These are phyloP conservation scores for Pteropus rufus DNA, from an alignment of 2,797 vertebrate genomes.

Conservation along the genomic window DNA sequence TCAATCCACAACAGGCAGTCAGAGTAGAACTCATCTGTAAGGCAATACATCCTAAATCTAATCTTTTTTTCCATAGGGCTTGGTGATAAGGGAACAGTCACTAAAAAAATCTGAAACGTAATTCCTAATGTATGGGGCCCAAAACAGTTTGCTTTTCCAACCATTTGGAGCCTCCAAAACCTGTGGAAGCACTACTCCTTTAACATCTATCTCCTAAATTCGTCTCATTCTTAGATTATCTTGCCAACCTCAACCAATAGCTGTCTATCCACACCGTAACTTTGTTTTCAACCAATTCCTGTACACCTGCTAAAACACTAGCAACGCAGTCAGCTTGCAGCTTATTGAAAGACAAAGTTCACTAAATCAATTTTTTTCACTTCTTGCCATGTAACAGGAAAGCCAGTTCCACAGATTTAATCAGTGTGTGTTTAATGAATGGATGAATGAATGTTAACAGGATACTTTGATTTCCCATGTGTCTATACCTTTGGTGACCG, in stretches of 20 bases:
- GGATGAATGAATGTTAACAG: neutral
- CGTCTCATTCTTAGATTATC: neutral
- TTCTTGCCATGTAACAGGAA: neutral
- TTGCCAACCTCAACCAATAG: neutral
- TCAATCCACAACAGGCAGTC: neutral
- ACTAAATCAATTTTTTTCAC: neutral
- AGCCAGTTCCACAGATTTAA: neutral
- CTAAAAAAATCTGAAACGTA: neutral
- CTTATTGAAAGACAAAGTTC: neutral
- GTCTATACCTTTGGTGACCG: neutral
- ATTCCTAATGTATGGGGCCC: neutral
- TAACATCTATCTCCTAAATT: neutral
- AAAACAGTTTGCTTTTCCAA: neutral
- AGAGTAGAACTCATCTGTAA: neutral
- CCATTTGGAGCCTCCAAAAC: neutral
- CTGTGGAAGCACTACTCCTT: neutral
- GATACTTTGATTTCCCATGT: neutral
- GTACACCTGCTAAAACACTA: neutral
- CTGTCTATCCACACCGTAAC: neutral
- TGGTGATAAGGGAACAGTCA: neutral
- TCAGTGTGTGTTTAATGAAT: neutral
- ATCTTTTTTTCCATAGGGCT: neutral
- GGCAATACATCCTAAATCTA: neutral
- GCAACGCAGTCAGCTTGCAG: neutral
- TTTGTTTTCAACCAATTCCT: neutral